phyloP scores from a whole-genome alignment of 2,888 invertebrate genomes.

The Rhaphigaster nebulosa region DNA sequence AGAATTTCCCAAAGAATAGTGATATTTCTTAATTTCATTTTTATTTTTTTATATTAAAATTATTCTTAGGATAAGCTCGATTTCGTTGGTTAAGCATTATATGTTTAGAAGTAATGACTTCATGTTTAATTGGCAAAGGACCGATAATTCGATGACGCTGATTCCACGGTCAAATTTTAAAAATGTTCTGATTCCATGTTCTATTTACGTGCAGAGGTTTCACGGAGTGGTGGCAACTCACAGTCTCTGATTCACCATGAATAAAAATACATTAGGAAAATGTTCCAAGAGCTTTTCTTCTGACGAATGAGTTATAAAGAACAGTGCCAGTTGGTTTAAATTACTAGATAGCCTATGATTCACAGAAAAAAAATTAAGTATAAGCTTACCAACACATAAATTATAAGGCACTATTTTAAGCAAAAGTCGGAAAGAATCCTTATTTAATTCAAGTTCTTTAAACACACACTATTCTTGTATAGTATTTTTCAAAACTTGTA shows the following conservation, averaged over 20 bases:
- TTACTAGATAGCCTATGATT: neutral
- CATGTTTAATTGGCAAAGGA: neutral
- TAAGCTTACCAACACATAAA: neutral
- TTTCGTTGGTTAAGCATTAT: neutral
- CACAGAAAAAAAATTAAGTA: neutral
- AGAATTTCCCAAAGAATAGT: no score
- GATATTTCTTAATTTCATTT: no score
- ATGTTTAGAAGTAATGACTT: neutral
- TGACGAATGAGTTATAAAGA: slow-evolving; percentile 32
- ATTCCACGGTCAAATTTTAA: neutral
- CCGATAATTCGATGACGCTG: neutral
- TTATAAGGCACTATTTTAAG: neutral
- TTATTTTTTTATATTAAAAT: no score
- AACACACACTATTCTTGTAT: neutral
- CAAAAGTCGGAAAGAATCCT: neutral
- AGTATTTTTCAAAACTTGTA: no score
- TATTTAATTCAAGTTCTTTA: no score
- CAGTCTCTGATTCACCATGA: slow-evolving; percentile 17
- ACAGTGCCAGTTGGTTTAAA: slow-evolving; percentile 24
- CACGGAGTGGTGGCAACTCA: slow-evolving; percentile 40
- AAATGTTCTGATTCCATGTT: slow-evolving; percentile 11
- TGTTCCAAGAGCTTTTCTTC: slow-evolving; percentile 30
- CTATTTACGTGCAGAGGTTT: slow-evolving; percentile 6
- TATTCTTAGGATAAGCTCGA: no score
- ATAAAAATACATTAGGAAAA: slow-evolving; percentile 42